Evolutionary conservation across 2,888 invertebrate genomes (phyloP).

Genomic region (Nemotelus pantherinus): DNA sequence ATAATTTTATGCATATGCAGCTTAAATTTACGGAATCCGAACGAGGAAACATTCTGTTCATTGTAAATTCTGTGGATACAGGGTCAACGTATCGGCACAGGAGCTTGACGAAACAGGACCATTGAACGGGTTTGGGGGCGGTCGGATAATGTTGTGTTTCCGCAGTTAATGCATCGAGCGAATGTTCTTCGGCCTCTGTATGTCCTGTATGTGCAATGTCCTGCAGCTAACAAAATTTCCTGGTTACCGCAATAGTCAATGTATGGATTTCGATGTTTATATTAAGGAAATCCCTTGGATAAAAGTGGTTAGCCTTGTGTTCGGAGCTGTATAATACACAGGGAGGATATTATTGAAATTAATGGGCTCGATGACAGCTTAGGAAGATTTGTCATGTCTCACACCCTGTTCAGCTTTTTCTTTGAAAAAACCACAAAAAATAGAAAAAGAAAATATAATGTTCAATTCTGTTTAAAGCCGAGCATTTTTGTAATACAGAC

Average conservation of each 20-base stretch:
- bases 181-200: neutral
- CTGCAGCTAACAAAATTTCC: conserved; percentile 10
- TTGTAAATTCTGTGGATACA: conserved; percentile 22
- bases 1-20: conserved; percentile 39
- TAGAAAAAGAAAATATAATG: no score
- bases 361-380: conserved; percentile 47
- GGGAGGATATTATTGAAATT: conserved; percentile 47
- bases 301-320: conserved; percentile 19
- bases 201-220: neutral
- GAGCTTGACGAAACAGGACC: neutral
- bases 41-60: conserved; percentile 20
- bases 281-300: conserved; percentile 4
- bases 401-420: no score
- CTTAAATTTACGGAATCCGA: conserved; percentile 25
- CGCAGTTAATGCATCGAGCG: conserved; percentile 9
- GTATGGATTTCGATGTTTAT: conserved; percentile 36
- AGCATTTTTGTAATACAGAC: no score
- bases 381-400: conserved; percentile 36
- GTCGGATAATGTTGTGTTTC: conserved; percentile 6
- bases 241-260: conserved; percentile 37
- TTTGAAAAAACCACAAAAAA: no score
- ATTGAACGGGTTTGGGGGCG: neutral
- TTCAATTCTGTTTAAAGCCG: no score
- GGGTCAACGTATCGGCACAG: neutral
- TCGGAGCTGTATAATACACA: conserved; percentile 17